Evolutionary conservation across 35 echinoderm and acorn worm genomes (phyloP).

Genomic region (Nesometra sesokonis): DNA sequence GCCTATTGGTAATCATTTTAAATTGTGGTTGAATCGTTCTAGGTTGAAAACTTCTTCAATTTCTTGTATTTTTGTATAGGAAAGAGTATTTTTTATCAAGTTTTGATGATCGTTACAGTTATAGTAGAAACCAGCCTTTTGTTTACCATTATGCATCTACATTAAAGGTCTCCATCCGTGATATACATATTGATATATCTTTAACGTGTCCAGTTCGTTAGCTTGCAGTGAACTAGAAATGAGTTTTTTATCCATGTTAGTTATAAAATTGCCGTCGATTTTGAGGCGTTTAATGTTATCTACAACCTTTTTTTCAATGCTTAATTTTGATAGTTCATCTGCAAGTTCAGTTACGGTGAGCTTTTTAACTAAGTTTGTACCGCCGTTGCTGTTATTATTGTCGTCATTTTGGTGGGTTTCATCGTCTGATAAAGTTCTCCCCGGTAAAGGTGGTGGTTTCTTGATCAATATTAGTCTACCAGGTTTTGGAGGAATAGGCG

Average conservation of each 20-base stretch:
- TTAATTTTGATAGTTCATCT: neutral
- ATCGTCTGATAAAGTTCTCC: too few relatives aligned
- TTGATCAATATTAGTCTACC: neutral
- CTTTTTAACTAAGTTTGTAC: neutral
- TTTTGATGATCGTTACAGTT: too few relatives aligned
- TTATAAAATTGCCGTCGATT: neutral
- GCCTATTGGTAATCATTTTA: too few relatives aligned
- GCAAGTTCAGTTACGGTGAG: neutral
- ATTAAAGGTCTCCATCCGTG: neutral
- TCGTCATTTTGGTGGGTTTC: too few relatives aligned
- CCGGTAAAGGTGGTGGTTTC: neutral
- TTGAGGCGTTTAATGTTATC: neutral
- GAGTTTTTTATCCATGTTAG: neutral
- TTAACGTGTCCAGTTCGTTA: neutral
- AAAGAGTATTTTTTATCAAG: too few relatives aligned
- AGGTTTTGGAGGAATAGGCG: neutral
- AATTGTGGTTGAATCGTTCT: too few relatives aligned
- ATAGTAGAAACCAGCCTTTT: too few relatives aligned
- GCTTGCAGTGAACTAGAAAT: too few relatives aligned
- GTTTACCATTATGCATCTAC: too few relatives aligned
- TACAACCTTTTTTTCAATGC: neutral
- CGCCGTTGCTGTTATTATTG: neutral
- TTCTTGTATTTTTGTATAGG: too few relatives aligned
- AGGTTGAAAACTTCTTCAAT: too few relatives aligned
- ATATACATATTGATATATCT: neutral